These are phyloP conservation scores for Microcebus ravelobensis DNA, from an alignment of 2,113 vertebrate species.

Conservation along the genomic window DNA sequence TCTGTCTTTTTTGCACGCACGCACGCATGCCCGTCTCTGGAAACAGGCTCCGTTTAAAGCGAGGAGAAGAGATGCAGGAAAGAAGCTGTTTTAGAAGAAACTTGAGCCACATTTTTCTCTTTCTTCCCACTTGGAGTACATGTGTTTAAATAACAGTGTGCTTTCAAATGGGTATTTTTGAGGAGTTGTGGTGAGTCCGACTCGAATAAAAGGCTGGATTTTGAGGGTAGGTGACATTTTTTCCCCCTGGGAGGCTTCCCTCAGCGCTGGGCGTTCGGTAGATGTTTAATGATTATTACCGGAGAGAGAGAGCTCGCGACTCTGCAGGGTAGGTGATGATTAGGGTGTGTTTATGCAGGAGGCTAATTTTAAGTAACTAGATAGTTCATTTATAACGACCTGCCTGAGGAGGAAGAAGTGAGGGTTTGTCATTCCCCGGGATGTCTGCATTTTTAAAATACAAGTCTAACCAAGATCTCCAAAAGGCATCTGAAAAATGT, in stretches of 20 bases:
- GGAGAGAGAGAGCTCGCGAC: fast-evolving
- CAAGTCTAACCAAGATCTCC: constrained; percentile 36
- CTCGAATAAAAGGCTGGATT: not conserved
- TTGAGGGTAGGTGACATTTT: not conserved
- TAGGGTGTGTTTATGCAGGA: not conserved
- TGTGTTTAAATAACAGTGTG: not conserved
- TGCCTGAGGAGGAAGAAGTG: not conserved
- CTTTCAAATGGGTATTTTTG: not conserved
- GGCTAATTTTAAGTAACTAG: not conserved
- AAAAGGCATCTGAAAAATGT: constrained; percentile 56
- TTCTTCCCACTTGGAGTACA: not conserved
- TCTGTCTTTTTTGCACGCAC: not conserved
- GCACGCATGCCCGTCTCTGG: fast-evolving
- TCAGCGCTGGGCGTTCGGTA: fast-evolving
- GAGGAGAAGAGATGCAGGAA: not conserved
- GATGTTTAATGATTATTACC: not conserved
- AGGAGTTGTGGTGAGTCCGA: not conserved
- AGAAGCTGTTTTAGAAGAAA: not conserved
- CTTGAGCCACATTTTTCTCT: fast-evolving
- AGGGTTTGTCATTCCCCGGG: not conserved
- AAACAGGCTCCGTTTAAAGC: not conserved
- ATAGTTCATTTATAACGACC: not conserved
- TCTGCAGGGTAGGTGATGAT: fast-evolving
- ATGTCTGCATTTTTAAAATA: constrained; percentile 38
- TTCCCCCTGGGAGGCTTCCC: not conserved